Base-by-base conservation (phyloP, 2,888 invertebrate species). In the Nephrocerus scutellatus region DNA sequence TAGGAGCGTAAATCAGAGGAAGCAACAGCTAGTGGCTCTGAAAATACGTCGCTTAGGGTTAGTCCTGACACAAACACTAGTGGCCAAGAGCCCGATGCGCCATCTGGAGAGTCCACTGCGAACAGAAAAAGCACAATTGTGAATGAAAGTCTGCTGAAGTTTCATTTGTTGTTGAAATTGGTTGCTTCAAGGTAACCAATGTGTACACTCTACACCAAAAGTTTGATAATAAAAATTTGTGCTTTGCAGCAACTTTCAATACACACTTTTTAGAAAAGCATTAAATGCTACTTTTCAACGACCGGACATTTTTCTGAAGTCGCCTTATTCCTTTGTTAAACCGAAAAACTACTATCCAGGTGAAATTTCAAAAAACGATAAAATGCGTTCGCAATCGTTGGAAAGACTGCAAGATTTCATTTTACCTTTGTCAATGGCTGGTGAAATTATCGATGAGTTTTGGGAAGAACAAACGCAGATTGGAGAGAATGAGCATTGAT, bases 381-480 rank as follows among this genome's bases (percentile, higher is more conserved):
- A 28, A 28, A 18, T 26, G 9, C 29, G 30, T 26, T 25, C 20
- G 19, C n/a, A 33, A 4, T 3, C 38, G 4, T 16, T 42, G 2
- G 8, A 34, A 9, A 37, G 42, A 2, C 8, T 6, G 10, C 34
- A 34, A 3, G 23, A 42, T 6, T 31, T 35, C n/a, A 44, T 49
- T 33, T 15, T 48, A 15, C 48, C 49, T 13, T 30, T 49, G 16
- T 34, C 24, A 19, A 25, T 43, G 13, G 42, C 48, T 7, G 33
- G 29, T 12, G 44, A 49, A 12, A 19, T 46, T 2, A 32, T 28
- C 12, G 30, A 34, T 2, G 30, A 35, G 12, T 46, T 46, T 30
- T 50, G 42, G 44, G 8, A 14, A 7, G 12, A 18, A 18, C n/a
- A n/a, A n/a, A n/a, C n/a, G n/a, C n/a, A n/a, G n/a, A n/a, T n/a